A percentile compares a stretch with the other conserved stretches of the same genome.
Evolutionary conservation across 2,888 invertebrate species (phyloP).

Genomic region (Parnassius orleans): DNA sequence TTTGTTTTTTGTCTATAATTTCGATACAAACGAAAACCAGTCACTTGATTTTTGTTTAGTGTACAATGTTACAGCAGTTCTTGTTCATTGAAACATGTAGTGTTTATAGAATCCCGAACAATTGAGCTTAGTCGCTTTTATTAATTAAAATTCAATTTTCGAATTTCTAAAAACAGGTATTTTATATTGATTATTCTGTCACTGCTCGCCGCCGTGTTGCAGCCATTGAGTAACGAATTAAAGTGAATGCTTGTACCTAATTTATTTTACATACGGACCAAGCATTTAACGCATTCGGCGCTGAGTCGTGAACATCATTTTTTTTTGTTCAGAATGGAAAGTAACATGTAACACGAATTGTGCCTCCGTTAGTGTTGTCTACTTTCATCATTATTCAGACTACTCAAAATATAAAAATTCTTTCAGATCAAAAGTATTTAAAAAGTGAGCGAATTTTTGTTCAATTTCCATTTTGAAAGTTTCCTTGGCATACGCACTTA

Average conservation of each 20-base stretch:
- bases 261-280: slow-evolving; percentile 58
- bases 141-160: slow-evolving; percentile 30
- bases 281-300: slow-evolving; percentile 64
- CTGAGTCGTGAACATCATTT: slow-evolving; percentile 67
- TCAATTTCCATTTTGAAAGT: too few species aligned
- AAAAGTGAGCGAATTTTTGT: too few species aligned
- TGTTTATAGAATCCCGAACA: neutral
- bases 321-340: slow-evolving; percentile 34
- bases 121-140: neutral
- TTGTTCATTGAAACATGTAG: neutral
- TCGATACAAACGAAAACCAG: slow-evolving; percentile 8
- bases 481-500: too few species aligned
- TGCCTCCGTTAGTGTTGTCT: slow-evolving; percentile 3
- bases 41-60: neutral
- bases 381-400: neutral
- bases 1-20: slow-evolving; percentile 34
- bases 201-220: slow-evolving; percentile 16
- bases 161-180: slow-evolving; percentile 24
- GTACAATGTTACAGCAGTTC: neutral
- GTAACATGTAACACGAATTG: neutral
- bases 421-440: too few species aligned
- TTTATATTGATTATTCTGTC: slow-evolving; percentile 22
- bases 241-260: slow-evolving; percentile 53
- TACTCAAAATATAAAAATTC: too few species aligned
- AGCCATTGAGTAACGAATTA: slow-evolving; percentile 39